These are phyloP conservation scores for Scelioninae gen. 1 DNA, from an alignment of 2,888 invertebrate species.

Conservation along the genomic window DNA sequence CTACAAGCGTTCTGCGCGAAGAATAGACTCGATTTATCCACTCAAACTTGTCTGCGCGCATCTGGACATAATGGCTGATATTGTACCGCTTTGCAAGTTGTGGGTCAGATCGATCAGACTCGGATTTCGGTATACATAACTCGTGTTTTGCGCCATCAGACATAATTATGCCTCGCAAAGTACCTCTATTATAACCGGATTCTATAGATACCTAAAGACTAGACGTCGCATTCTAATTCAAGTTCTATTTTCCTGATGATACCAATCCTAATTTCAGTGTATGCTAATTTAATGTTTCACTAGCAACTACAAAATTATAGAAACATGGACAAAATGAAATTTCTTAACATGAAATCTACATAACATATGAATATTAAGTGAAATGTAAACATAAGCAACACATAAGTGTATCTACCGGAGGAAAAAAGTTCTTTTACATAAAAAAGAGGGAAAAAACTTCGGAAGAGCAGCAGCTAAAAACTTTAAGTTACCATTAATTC, in stretches of 20 bases:
- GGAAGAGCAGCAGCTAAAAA: too few species aligned
- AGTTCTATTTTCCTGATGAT: slow-evolving; percentile 44
- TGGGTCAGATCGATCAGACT: slow-evolving; percentile 68
- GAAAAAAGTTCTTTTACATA: too few species aligned
- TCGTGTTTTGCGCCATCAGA: slow-evolving; percentile 67
- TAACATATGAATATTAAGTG: too few species aligned
- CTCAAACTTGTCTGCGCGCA: slow-evolving; percentile 64
- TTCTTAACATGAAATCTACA: too few species aligned
- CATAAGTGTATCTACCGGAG: too few species aligned
- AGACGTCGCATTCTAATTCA: slow-evolving; percentile 56
- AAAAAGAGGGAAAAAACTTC: too few species aligned
- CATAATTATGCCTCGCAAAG: slow-evolving; percentile 66
- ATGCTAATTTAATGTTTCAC: slow-evolving; percentile 46
- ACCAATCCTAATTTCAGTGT: slow-evolving; percentile 46
- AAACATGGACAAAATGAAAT: not conserved
- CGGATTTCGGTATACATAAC: slow-evolving; percentile 64
- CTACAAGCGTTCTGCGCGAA: slow-evolving; percentile 42
- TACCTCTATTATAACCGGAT: slow-evolving; percentile 54
- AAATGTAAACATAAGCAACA: too few species aligned
- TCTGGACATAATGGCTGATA: slow-evolving; percentile 69
- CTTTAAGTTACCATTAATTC: too few species aligned
- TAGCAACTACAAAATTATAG: not conserved
- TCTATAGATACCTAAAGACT: slow-evolving; percentile 52
- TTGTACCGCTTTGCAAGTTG: slow-evolving; percentile 64
- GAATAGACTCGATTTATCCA: slow-evolving; percentile 67